Base-by-base conservation (phyloP, 2,797 vertebrate species). In the Pagetopsis macropterus region DNA sequence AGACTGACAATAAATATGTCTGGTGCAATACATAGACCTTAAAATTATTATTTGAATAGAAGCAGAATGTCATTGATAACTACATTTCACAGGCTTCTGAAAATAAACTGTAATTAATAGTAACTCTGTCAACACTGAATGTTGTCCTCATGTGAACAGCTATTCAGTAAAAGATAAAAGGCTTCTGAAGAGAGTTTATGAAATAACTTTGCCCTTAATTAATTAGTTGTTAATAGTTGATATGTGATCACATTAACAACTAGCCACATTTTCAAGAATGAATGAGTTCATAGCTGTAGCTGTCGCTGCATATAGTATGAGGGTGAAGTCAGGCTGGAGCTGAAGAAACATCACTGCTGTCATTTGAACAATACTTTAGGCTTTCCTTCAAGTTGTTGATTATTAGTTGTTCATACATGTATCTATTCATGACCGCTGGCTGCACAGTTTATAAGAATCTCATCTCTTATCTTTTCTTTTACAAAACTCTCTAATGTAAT, bases 71-170 rank as follows among this genome's bases (percentile, higher is more conserved):
- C 37, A 55, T 63, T 46, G 57, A 58, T 46, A 45, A 58, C 1
- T 44, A n/a, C 19, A 60, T 15, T 62, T 58, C 2, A 14, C 12
- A 37, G 46, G 17, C 64, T 72, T 67, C 63, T 65, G 46, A 49
- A 56, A 27, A 65, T 37, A 37, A 73, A 69, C 4, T 37, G 60
- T 23, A 67, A 79, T 70, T 17, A 60, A 70, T 9, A 27, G 9
- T 12, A 69, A 37, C 33, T 56, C 61, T 63, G 46, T 23, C 43
- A 48, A 41, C 15, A 68, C 3, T 68, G 50, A 52, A 14, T 16
- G n/a, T 5, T 19, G 17, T 57, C 40, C 15, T 65, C 14, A 45
- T 40, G 49, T 31, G 54, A 65, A 61, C 45, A 51, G 52, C 48
- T 43, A 21, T 31, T 64, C 40, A 51, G 33, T 49, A 3, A 64